Conservation (phyloP, 2,888 invertebrate genomes). For the Peribatodes rhomboidaria region DNA sequence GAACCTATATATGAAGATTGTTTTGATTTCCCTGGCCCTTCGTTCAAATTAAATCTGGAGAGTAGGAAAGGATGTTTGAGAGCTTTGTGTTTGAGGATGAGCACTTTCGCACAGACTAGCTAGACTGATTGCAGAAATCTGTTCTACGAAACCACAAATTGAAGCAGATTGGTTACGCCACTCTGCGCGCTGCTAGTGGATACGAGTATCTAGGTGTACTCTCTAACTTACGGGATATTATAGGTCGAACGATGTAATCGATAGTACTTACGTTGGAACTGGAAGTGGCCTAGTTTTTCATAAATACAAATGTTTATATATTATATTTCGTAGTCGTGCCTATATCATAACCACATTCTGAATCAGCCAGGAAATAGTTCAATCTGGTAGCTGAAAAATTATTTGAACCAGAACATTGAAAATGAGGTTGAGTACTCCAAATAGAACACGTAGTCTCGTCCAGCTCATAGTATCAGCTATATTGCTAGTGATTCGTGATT, state of each 20-base stretch:
- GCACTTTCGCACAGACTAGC: neutral
- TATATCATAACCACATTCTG: too few species aligned
- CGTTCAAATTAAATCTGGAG: neutral
- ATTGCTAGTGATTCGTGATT: too few species aligned
- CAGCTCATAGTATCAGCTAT: too few species aligned
- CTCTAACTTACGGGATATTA: neutral
- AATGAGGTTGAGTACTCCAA: too few species aligned
- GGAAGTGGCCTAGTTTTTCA: neutral
- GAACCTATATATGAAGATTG: neutral
- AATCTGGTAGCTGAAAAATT: too few species aligned
- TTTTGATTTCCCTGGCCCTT: constrained; percentile 3
- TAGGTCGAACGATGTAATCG: neutral
- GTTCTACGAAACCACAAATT: constrained; percentile 11
- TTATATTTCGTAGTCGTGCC: too few species aligned
- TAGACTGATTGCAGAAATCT: constrained; percentile 3
- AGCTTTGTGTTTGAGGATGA: constrained; percentile 7
- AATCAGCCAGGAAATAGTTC: too few species aligned
- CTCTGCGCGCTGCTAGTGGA: neutral
- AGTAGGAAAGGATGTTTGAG: neutral
- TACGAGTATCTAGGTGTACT: neutral
- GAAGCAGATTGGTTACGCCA: neutral
- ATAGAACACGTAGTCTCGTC: too few species aligned
- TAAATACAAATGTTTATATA: neutral
- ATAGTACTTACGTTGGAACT: neutral
- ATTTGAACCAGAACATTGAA: too few species aligned